Evolutionary conservation across 2,888 invertebrate species (phyloP), one percentile per base, ranked within the genome.

Genomic region (Agonum fuliginosum): DNA sequence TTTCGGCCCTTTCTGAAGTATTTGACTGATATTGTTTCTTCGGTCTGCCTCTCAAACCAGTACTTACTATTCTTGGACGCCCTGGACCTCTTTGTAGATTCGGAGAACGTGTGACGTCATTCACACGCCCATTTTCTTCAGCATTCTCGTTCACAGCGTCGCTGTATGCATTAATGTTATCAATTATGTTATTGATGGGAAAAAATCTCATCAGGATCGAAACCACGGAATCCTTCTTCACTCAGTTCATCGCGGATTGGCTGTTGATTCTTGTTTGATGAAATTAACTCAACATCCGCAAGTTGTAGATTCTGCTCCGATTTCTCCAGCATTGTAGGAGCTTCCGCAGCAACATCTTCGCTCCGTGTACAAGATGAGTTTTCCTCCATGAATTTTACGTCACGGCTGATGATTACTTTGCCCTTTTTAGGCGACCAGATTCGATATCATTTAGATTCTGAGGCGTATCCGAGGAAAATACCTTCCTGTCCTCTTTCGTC

Each of bases 391-490:
- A 67, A 30, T 67, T 30, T 67, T 5, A 67, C 67, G 14, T 67
- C 67, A 5, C 67, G 10, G n/a, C n/a, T 58, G 17, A 58, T 22
- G 6, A 58, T 6, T 5, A 58, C 1, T 8, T 5, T 30, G 1
- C 20, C 5, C 27, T 58, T 58, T 1, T 58, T 19, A 12, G 74
- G 8, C 6, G 65, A 14, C 41, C 74, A 78, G 5, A 80, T 69
- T 65, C 78, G 72, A 41, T 71, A 80, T 1, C 41, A 78, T 30
- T 78, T 80, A 2, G 70, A 69, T 2, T 46, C 46, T 2, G 4
- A 17, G 0, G 70, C 79, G 19, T 79, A 78, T 20, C 78, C 79
- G 14, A 79, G 34, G 5, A 79, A 77, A 4, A 76, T 69, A 17
- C 78, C 67, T 67, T 71, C 67, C 19, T 67, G 67, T 6, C 58